Base-by-base conservation (phyloP, 1,140 invertebrate species). In the Zaprionus kolodkinae region DNA sequence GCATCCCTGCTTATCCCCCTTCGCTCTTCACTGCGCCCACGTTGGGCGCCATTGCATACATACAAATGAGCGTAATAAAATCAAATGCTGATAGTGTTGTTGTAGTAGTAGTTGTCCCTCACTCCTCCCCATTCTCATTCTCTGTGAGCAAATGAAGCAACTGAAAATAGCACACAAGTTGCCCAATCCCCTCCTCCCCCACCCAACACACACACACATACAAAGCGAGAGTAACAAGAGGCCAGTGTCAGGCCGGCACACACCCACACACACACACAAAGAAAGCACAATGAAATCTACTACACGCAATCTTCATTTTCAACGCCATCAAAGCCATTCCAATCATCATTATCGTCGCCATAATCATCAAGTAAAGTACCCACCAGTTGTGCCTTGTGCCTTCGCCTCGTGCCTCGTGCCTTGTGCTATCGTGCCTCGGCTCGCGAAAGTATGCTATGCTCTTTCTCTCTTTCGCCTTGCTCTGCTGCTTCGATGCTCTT, bases 281-380 rank as follows among this genome's bases (percentile, higher is more conserved):
- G 50, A 54, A 76, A 83, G 79, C 73, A 79, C 61, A 71, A 72
- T 63, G 71, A 86, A 91, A 90, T 91, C 88, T 90, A 91, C 89
- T 86, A 91, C 89, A 91, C 89, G 89, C 89, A 91, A 91, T 91
- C 91, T 92, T 91, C 91, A 91, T 91, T 92, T 92, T 91, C 81
- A 92, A 91, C 91, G 91, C 91, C 91, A 92, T 92, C 91, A 92
- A 92, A 92, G 78, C 91, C 91, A 92, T 92, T 91, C 87, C 91
- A 92, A 92, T 92, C 91, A 92, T 92, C 91, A 92, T 92, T 92
- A 92, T 92, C 91, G 91, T 92, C 91, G 91, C 91, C 91, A 92
- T 92, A 92, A 92, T 92, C 91, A 92, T 92, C 91, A 92, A 89
- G 81, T 78, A 91, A 92, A 92, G 87, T 88, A 91, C 91, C 91